These are phyloP conservation scores for Potamarius usumacintae DNA, from an alignment of 2,113 vertebrate species.

Conservation along the genomic window DNA sequence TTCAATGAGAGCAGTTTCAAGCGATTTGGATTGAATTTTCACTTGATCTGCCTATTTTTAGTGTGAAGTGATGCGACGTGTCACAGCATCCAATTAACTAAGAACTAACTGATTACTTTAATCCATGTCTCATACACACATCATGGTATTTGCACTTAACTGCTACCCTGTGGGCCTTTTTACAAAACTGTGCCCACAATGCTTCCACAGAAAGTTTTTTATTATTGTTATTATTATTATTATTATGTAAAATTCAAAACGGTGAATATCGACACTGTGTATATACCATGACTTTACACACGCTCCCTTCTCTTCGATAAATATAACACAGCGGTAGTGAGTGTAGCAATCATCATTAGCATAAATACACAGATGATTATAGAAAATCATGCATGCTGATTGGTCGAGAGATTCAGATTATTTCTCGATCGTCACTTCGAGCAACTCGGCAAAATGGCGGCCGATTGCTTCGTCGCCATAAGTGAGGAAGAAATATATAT, in stretches of 20 bases:
- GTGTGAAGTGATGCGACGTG: neutral
- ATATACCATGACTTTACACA: neutral
- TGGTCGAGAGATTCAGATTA: no score
- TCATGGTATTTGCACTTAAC: neutral
- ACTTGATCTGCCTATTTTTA: neutral
- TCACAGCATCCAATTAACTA: neutral
- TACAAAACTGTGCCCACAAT: no score
- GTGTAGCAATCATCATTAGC: neutral
- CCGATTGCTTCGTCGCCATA: no score
- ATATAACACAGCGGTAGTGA: neutral
- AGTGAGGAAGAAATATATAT: no score
- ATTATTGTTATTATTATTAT: neutral
- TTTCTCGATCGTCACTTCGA: no score
- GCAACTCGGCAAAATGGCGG: no score
- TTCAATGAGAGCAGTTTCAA: no score
- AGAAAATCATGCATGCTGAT: no score
- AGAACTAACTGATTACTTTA: neutral
- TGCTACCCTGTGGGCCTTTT: neutral
- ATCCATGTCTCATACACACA: neutral
- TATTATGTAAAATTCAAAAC: neutral
- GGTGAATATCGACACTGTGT: neutral
- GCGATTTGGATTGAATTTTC: no score
- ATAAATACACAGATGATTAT: no score
- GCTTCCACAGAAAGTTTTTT: no score
- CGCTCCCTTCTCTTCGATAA: neutral